A percentile compares a stretch with the other conserved stretches of the same genome.
These are phyloP conservation scores for Clarias fuscus DNA, from an alignment of 2,797 vertebrate genomes.

Conservation along the genomic window DNA sequence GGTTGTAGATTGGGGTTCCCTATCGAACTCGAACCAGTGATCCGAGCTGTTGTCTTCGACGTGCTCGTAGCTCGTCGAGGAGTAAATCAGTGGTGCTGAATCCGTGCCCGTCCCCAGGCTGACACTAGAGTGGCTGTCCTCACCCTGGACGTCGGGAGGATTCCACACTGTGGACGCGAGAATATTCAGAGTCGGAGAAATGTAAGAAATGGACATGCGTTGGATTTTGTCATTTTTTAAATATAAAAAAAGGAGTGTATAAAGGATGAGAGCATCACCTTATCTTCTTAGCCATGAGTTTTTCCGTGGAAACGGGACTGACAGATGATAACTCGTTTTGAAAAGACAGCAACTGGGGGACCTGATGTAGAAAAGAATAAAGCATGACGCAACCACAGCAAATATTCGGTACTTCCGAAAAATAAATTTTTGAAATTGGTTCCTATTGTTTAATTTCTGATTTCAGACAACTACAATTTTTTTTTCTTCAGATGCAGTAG, in stretches of 20 bases:
- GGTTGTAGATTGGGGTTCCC: not conserved
- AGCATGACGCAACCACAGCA: not conserved
- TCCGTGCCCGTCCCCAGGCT: no score
- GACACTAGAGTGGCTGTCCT: no score
- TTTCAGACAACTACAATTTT: not conserved
- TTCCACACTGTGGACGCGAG: not conserved
- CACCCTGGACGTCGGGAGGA: not conserved
- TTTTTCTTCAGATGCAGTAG: not conserved
- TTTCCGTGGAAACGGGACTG: not conserved
- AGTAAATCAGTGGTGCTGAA: not conserved
- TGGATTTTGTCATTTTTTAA: not conserved
- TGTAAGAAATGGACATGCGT: not conserved
- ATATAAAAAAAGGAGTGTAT: not conserved
- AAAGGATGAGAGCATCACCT: not conserved
- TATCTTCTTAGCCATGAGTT: not conserved
- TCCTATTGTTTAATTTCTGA: not conserved
- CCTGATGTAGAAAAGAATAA: not conserved
- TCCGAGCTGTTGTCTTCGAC: no score
- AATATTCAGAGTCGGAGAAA: not conserved
- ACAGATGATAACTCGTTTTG: not conserved
- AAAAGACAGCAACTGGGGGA: not conserved
- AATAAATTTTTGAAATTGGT: no score
- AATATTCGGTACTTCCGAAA: not conserved
- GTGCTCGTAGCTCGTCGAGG: not conserved
- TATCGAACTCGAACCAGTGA: no score